Evolutionary conservation across 2,888 invertebrate genomes (phyloP), one percentile per base, ranked within the genome.

Genomic region (Chesias legatella): DNA sequence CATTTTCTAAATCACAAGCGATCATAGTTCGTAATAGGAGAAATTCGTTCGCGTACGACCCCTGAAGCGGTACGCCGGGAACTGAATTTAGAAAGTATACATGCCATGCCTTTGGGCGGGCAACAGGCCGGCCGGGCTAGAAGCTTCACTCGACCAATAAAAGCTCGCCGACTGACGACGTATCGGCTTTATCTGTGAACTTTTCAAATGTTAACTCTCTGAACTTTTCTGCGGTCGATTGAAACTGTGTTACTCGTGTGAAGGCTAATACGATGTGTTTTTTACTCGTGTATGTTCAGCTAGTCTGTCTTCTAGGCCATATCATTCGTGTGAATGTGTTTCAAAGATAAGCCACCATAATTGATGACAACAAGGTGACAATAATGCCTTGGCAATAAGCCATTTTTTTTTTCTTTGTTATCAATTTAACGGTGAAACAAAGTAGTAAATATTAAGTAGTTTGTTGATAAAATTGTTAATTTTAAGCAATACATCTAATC

Each of bases 81-180:
- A 62, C 58, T 48, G 58, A 57, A 39, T 49, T 54, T 51, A 35
- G 32, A 47, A 47, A 55, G 56, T 60, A 49, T 51, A 48, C 35
- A 34, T 55, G 47, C 55, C 48, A 51, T 45, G 51, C 45, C 53
- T 67, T 68, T 68, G 67, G 74, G 79, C 68, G 70, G 69, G 75
- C 56, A 44, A 39, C 39, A 39, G 33, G 27, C 58, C 54, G 53
- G 74, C 80, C 68, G 70, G 70, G 74, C 53, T 63, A 58, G 58
- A 43, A 45, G 43, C 39, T 49, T 54, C 48, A 36, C 34, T 60
- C 58, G 43, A 48, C 62, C 65, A 60, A 60, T 67, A 61, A 61
- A 54, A 61, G 60, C 52, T 52, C 48, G 43, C 34, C 44, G 31
- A 34, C 47, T 43, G 41, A 43, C 48, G 30, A 39, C 22, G n/a